Base-by-base conservation (phyloP, 2,797 vertebrate species). In the Psittacula derbiana region DNA sequence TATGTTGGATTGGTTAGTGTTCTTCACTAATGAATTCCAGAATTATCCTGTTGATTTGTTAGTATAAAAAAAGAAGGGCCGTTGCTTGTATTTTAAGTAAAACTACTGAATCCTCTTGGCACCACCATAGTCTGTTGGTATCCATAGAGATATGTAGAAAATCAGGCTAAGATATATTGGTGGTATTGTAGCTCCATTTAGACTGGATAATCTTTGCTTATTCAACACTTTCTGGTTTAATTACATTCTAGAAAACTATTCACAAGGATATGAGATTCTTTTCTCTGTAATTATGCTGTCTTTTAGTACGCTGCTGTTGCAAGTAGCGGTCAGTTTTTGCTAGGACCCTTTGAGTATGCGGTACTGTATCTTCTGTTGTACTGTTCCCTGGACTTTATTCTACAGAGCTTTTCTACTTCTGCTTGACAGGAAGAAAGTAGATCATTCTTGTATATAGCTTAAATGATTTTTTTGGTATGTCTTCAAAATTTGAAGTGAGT, bases 11-110 rank as follows among this genome's bases (percentile, higher is more conserved):
- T 93, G 93, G 94, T 96, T 97, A 95, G 94, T 97, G 81, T 97
- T 97, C 92, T 88, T 97, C 95, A 96, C 95, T 97, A 97, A 97
- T 98, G 97, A 98, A 97, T 98, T 97, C 93, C 83, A 97, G 92
- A 98, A 97, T 98, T 97, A 97, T 96, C 91, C 93, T 97, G 90
- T 98, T 97, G 97, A 98, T 98, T 97, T 97, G 80, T 96, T 95
- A 95, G 19, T 96, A 60, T 89, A 82, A 91, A 96, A 96, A 96
- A 95, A 95, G 94, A 95, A 94, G 64, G 62, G 53, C 55, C 2
- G 19, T 96, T 95, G 88, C 94, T 98, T 97, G 80, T 93, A 84
- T 96, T 97, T 96, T 89, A 96, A 91, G 94, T 97, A 92, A 97
- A 97, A 89, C 92, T 87, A 94, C 81, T 91, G 92, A 84, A 95